phyloP scores from a whole-genome alignment of 30 jellyfish, hydroid and myxozoan species.

The Turritopsis rubra region DNA sequence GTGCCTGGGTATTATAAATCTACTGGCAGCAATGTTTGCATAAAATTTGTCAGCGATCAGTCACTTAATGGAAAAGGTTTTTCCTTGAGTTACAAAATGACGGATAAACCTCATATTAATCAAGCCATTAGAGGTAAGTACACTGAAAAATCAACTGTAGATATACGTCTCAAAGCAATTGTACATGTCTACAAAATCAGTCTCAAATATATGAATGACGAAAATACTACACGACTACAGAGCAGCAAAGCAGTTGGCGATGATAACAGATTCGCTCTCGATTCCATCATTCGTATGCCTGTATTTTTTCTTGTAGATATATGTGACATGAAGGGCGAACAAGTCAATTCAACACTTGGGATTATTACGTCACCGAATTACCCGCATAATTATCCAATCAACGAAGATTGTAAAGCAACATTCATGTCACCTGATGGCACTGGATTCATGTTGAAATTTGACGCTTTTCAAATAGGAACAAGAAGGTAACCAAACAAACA shows the following conservation, averaged over 20 bases:
- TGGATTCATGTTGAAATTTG: slow-evolving; percentile 65
- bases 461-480: slow-evolving; percentile 65
- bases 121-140: background rate
- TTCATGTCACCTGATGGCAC: slow-evolving; percentile 49
- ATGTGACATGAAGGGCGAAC: slow-evolving; percentile 61
- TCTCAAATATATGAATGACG: no score
- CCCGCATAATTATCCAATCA: slow-evolving; percentile 66
- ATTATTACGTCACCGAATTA: slow-evolving; percentile 83
- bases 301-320: slow-evolving; percentile 41
- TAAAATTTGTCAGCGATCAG: slow-evolving; percentile 66
- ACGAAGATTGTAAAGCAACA: slow-evolving; percentile 69
- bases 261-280: background rate
- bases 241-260: no score
- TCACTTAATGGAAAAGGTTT: slow-evolving; percentile 52
- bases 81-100: slow-evolving; percentile 41
- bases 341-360: slow-evolving; percentile 55
- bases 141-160: no score
- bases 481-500: slow-evolving; percentile 20
- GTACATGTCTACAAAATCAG: no score
- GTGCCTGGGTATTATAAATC: slow-evolving; percentile 51
- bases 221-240: no score
- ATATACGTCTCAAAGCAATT: no score
- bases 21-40: slow-evolving; percentile 52
- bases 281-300: background rate
- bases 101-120: slow-evolving; percentile 4